These are phyloP conservation scores for Agelas oroides DNA, from an alignment of 37 sponge, comb jelly and placozoan species.

Conservation along the genomic window DNA sequence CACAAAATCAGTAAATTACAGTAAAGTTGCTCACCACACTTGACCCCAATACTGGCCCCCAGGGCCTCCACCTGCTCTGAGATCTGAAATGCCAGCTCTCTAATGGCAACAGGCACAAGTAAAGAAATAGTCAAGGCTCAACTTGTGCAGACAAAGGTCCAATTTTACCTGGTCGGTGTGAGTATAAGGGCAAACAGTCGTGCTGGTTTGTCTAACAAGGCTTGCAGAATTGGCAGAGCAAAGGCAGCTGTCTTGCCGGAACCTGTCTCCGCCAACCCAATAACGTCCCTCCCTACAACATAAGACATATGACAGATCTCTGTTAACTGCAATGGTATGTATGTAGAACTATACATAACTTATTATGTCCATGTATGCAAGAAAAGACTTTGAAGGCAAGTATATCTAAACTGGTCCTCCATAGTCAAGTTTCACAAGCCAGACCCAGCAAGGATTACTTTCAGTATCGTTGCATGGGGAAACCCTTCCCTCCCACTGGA, in stretches of 20 bases:
- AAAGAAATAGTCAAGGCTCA: background rate
- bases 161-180: conserved; percentile 94
- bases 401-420: no score
- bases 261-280: conserved; percentile 98
- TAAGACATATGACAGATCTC: no score
- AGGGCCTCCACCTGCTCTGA: conserved; percentile 96
- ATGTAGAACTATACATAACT: no score
- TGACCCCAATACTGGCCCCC: conserved; percentile 89
- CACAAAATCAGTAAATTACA: no score
- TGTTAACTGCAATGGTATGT: background rate
- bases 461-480: no score
- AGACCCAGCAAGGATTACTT: no score
- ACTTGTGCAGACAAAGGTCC: background rate
- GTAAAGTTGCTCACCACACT: conserved; percentile 74
- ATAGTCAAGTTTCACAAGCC: no score
- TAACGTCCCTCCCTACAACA: conserved; percentile 88
- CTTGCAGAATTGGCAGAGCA: conserved; percentile 94
- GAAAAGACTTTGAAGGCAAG: background rate
- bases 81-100: conserved; percentile 98
- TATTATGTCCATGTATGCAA: no score
- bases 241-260: conserved; percentile 99
- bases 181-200: conserved; percentile 96
- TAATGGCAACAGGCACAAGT: background rate
- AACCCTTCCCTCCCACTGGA: no score
- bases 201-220: conserved; percentile 86